Base-by-base conservation (phyloP, 2,888 invertebrate genomes). In the Ophion slaviceki region DNA sequence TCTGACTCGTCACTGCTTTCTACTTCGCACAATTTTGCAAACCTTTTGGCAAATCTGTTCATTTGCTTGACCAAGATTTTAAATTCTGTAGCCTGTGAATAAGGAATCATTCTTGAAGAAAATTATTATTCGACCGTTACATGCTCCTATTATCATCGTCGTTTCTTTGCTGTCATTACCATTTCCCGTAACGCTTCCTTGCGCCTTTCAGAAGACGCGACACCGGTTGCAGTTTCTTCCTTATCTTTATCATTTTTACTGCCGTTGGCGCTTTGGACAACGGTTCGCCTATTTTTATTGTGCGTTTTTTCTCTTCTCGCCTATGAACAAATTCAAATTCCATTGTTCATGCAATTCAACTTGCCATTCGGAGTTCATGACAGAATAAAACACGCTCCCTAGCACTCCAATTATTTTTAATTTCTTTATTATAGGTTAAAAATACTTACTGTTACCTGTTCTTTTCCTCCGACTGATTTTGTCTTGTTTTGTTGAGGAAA, bases 61-160 rank as follows among this genome's bases (percentile, higher is more conserved):
- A 74, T 5, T 61, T 62, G 17, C 40, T 74, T 61, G 36, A 24
- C 74, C 40, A 74, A 20, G 0, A 61, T 74, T 4, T 74, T 74
- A 36, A 74, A 32, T 74, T 74, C 32, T 28, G 61, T 20, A 61
- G 61, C n/a, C 74, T 74, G 74, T 61, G n/a, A 74, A 74, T 61
- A 61, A 61, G 74, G 24, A 70, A 45, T 47, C 47, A 47, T 66
- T 66, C 0, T 71, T 59, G 6, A 71, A 66, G 32, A 66, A 71
- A 71, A 71, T 32, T 57, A 53, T 28, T 71, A 57, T 71, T 71
- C 53, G 3, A 57, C 57, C 32, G 71, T 28, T 40, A 74, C 61
- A 74, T 62, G 74, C 61, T 74, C 62, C 61, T 61, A 74, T 74
- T 61, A 74, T 40, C 40, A 74, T 61, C 40, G 74, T 61, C 61